phyloP scores from a whole-genome alignment of 2,113 vertebrate genomes.

The Odontophorus gujanensis region DNA sequence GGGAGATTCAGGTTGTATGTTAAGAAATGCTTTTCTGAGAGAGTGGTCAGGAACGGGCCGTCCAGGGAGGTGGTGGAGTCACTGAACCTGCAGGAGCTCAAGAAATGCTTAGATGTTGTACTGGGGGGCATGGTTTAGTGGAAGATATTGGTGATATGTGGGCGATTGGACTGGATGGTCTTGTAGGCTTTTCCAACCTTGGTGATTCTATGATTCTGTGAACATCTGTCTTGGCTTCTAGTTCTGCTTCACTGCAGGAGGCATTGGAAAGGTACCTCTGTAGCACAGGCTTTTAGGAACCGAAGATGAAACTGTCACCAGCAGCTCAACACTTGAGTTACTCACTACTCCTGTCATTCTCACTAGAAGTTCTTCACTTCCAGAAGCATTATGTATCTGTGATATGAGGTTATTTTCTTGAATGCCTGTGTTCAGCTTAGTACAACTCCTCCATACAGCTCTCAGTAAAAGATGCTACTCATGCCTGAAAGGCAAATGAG shows the following conservation, averaged over 20 bases:
- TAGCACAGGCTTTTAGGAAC: neutral
- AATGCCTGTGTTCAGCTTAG: neutral
- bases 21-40: too few species aligned
- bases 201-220: neutral
- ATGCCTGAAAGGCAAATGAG: neutral
- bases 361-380: neutral
- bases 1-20: too few species aligned
- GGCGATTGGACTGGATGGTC: too few species aligned
- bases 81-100: too few species aligned
- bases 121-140: too few species aligned
- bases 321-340: neutral
- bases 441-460: accelerated
- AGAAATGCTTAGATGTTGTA: too few species aligned
- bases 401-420: neutral
- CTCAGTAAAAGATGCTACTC: neutral
- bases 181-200: too few species aligned
- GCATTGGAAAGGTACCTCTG: neutral
- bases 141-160: too few species aligned
- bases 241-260: neutral
- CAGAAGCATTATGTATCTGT: neutral
- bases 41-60: too few species aligned
- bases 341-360: neutral
- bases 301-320: neutral
- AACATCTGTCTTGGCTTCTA: neutral
- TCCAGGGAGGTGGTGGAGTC: too few species aligned